Evolutionary conservation across 2,797 vertebrate species (phyloP).

Genomic region (Paramormyrops hopkinsi): DNA sequence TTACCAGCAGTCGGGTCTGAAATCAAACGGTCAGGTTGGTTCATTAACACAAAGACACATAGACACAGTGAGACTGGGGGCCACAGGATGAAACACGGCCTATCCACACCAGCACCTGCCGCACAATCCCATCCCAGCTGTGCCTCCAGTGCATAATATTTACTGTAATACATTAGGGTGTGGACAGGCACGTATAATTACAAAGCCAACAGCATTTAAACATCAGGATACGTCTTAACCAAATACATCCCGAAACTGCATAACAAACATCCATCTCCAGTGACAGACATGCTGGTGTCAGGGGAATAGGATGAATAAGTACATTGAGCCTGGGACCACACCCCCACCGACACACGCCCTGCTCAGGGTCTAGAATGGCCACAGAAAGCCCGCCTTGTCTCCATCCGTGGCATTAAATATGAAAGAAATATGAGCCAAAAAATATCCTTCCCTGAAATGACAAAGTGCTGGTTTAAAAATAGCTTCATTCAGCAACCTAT

Average conservation of each 20-base stretch:
- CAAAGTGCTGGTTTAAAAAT: constrained; percentile 30
- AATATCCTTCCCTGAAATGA: constrained; percentile 12
- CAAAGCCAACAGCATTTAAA: background rate
- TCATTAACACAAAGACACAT: background rate
- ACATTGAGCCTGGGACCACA: constrained; percentile 11
- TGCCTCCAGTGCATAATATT: background rate
- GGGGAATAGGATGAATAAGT: constrained; percentile 6
- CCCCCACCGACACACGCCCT: constrained; percentile 15
- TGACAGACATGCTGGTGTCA: background rate
- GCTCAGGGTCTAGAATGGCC: constrained; percentile 28
- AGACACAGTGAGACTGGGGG: background rate
- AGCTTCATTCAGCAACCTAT: constrained; percentile 32
- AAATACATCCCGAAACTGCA: background rate
- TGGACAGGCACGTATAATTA: background rate
- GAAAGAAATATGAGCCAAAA: constrained; percentile 34
- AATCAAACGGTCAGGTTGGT: background rate
- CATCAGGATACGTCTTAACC: background rate
- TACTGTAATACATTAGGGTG: background rate
- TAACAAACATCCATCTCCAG: background rate
- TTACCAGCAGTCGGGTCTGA: background rate
- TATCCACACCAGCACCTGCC: background rate
- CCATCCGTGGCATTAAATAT: constrained; percentile 26
- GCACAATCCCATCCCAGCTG: background rate
- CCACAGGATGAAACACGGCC: background rate
- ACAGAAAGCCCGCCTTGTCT: constrained; percentile 39